phyloP scores from a whole-genome alignment of 1,140 invertebrate species.

The Geopemphigus sp. region DNA sequence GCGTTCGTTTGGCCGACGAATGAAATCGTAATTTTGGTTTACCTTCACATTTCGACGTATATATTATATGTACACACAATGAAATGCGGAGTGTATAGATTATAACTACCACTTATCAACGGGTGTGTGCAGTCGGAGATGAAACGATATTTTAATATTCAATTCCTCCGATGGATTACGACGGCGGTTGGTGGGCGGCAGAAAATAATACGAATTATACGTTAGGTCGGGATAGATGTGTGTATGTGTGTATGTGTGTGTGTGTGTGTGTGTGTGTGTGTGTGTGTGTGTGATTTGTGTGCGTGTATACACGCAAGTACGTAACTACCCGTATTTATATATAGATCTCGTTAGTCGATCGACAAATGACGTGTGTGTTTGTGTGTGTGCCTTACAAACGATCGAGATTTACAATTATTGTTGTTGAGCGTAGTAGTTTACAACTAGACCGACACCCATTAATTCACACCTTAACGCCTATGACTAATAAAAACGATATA shows the following conservation, averaged over 20 bases:
- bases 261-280: not conserved
- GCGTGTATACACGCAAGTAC: too few species aligned
- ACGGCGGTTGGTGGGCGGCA: not conserved
- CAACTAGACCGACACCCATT: slow-evolving; percentile 31
- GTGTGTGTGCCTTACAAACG: too few species aligned
- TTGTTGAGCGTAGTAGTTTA: not conserved
- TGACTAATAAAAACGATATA: slow-evolving; percentile 29
- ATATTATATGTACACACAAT: too few species aligned
- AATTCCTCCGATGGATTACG: not conserved
- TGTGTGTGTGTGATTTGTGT: too few species aligned
- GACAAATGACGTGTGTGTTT: not conserved
- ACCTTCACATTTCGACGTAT: too few species aligned
- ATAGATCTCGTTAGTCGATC: slow-evolving; percentile 39
- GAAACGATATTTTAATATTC: not conserved
- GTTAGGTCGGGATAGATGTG: not conserved
- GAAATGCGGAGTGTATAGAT: too few species aligned
- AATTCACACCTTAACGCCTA: slow-evolving; percentile 37
- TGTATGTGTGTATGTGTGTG: not conserved
- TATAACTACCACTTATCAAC: too few species aligned
- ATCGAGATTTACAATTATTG: slow-evolving; percentile 12
- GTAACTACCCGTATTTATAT: too few species aligned
- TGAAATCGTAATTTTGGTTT: too few species aligned
- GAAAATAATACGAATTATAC: not conserved
- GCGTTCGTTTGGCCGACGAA: too few species aligned
- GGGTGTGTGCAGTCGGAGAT: too few species aligned